These are phyloP conservation scores for Poeciliopsis infans DNA, from an alignment of 2,797 vertebrate species.

Conservation along the genomic window DNA sequence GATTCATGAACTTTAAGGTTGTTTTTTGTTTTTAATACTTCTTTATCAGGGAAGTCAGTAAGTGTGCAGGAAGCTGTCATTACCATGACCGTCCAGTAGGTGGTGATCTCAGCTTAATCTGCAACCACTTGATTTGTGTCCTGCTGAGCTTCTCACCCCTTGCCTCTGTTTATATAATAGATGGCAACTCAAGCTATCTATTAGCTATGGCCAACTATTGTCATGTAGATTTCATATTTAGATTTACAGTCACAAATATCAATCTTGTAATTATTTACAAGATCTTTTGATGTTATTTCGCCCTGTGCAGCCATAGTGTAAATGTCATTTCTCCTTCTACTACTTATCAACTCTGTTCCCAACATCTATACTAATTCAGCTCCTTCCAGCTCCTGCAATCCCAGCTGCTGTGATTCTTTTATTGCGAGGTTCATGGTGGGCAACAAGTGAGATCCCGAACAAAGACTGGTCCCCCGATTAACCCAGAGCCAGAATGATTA, in stretches of 20 bases:
- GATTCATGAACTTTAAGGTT: neutral
- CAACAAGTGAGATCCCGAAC: constrained; percentile 9
- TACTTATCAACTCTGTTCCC: neutral
- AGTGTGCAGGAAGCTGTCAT: constrained; percentile 12
- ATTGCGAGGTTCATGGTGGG: constrained; percentile 31
- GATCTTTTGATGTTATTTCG: neutral
- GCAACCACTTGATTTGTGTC: no score
- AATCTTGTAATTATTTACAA: no score
- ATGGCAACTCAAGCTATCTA: neutral
- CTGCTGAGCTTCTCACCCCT: neutral
- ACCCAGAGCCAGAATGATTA: constrained; percentile 32
- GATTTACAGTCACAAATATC: no score
- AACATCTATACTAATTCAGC: neutral
- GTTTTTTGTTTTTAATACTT: neutral
- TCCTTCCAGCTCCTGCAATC: constrained; percentile 13
- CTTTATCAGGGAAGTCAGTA: neutral
- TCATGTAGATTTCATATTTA: neutral
- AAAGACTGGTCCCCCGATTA: neutral
- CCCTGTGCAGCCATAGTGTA: neutral
- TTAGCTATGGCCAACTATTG: neutral
- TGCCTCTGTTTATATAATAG: neutral
- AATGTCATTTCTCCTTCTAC: neutral
- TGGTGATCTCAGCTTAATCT: constrained; percentile 58
- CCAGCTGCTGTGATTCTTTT: constrained; percentile 11
- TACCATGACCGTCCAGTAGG: constrained; percentile 64